phyloP scores from a whole-genome alignment of 1,140 invertebrate genomes.

The Ericerus pela region DNA sequence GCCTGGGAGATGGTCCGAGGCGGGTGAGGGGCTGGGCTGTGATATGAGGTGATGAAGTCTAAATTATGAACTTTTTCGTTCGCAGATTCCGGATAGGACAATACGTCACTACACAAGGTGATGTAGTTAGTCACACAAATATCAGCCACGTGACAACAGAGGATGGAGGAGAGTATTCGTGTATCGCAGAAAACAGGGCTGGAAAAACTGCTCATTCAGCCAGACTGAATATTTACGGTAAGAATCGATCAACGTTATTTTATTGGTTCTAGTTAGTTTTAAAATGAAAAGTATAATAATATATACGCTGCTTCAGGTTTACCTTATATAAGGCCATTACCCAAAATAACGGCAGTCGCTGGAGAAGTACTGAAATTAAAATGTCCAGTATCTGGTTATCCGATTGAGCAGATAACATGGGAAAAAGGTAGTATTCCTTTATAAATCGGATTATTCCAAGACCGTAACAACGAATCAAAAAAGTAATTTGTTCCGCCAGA shows the following conservation, averaged over 20 bases:
- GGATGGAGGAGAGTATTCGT: conserved; percentile 76
- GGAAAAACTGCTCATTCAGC: conserved; percentile 59
- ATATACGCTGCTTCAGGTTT: conserved; percentile 40
- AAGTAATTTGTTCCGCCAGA: conserved; percentile 28
- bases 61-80: conserved; percentile 21
- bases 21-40: too few species aligned
- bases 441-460: neutral
- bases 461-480: neutral
- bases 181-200: conserved; percentile 61
- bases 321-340: conserved; percentile 65
- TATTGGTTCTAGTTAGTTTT: too few species aligned
- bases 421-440: conserved; percentile 40
- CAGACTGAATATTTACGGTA: conserved; percentile 74
- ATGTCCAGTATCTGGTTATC: conserved; percentile 75
- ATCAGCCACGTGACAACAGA: conserved; percentile 67
- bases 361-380: conserved; percentile 60
- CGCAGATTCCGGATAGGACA: conserved; percentile 62
- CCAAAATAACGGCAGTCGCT: conserved; percentile 70
- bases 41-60: too few species aligned
- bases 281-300: neutral
- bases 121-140: conserved; percentile 76
- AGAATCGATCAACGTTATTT: too few species aligned
- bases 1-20: too few species aligned
- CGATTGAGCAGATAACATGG: conserved; percentile 68
- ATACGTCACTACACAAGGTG: conserved; percentile 63